phyloP scores from a whole-genome alignment of 2,888 invertebrate species.

The Melipona beecheii region DNA sequence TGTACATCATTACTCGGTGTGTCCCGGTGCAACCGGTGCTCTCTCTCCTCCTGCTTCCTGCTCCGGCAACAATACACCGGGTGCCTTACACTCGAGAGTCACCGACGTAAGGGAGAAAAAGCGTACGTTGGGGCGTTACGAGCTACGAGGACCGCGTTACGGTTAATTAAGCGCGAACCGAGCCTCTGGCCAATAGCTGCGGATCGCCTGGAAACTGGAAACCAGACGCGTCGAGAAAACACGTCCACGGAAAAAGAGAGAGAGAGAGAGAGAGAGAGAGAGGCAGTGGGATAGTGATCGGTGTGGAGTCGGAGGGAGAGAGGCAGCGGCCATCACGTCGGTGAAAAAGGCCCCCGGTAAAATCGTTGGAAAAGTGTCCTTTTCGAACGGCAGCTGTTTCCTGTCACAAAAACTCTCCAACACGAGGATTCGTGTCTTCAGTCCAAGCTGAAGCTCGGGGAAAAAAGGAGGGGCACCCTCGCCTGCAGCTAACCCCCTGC shows the following conservation, averaged over 20 bases:
- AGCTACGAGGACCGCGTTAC: slow-evolving; percentile 64
- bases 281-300: too few species aligned
- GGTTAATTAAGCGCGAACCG: slow-evolving; percentile 69
- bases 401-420: slow-evolving; percentile 70
- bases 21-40: slow-evolving; percentile 44
- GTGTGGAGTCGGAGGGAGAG: too few species aligned
- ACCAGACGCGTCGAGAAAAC: slow-evolving; percentile 47
- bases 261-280: too few species aligned
- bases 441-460: background rate
- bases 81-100: slow-evolving; percentile 55
- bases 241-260: background rate
- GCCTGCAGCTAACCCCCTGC: slow-evolving; percentile 32
- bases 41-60: slow-evolving; percentile 61
- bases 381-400: slow-evolving; percentile 77
- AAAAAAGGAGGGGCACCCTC: slow-evolving; percentile 43
- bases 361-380: slow-evolving; percentile 72
- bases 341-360: slow-evolving; percentile 41
- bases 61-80: slow-evolving; percentile 54
- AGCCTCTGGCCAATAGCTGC: slow-evolving; percentile 41
- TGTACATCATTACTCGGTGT: slow-evolving; percentile 62
- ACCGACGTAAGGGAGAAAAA: slow-evolving; percentile 54
- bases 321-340: background rate
- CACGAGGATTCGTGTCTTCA: background rate
- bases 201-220: slow-evolving; percentile 66
- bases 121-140: slow-evolving; percentile 59